These are phyloP conservation scores for Thomomys bottae DNA, from an alignment of 2,113 vertebrate genomes.

Conservation along the genomic window DNA sequence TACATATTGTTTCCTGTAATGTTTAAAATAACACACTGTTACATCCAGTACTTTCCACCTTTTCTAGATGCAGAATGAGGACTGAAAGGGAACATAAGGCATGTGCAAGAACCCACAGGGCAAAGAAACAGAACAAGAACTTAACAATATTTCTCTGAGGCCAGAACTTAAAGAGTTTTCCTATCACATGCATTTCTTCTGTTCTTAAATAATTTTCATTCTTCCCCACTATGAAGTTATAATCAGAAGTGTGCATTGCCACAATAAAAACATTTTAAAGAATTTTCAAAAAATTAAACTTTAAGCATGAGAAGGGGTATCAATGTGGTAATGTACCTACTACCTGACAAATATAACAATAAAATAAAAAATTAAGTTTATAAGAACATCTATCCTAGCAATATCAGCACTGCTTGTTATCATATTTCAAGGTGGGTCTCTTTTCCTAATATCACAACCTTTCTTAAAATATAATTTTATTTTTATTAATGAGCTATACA, in stretches of 20 bases:
- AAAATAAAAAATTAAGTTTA: no score
- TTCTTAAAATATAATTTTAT: background rate
- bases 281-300: background rate
- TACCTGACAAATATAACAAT: no score
- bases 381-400: background rate
- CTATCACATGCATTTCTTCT: background rate
- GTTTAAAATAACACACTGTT: background rate
- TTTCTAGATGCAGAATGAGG: conserved; percentile 22
- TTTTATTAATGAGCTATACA: no score
- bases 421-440: background rate
- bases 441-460: background rate
- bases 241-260: background rate
- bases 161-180: background rate
- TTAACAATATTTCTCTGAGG: background rate
- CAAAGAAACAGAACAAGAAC: background rate
- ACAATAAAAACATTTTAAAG: background rate
- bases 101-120: background rate
- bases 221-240: background rate
- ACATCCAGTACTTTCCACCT: background rate
- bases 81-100: background rate
- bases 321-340: no score
- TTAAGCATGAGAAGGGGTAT: no score
- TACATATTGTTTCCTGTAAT: background rate
- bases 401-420: background rate
- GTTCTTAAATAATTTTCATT: conserved; percentile 4